phyloP scores from a whole-genome alignment of 37 sponge, comb jelly and placozoan species.

The Cliona cf. orientalis region DNA sequence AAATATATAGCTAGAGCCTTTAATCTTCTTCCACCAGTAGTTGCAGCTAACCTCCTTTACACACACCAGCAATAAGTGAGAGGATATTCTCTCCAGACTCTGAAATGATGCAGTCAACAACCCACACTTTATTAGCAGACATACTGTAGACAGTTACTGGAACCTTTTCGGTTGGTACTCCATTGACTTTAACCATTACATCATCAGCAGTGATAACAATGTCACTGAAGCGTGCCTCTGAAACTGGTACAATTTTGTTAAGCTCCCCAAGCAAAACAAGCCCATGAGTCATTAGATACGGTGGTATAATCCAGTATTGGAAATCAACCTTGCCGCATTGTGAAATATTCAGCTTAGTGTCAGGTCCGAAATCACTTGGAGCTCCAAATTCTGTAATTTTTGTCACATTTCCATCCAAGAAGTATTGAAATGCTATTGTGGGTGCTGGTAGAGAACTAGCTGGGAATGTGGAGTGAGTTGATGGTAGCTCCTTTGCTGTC shows the following conservation, averaged over 20 bases:
- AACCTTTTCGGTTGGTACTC: constrained; percentile 66
- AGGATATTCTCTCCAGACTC: neutral
- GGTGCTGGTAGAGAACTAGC: constrained; percentile 3
- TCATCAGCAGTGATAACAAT: neutral
- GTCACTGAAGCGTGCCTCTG: constrained; percentile 50
- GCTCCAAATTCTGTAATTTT: neutral
- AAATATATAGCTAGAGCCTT: no score
- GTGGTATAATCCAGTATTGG: constrained; percentile 61
- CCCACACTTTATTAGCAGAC: neutral
- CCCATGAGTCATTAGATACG: constrained; percentile 30
- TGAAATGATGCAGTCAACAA: constrained; percentile 37
- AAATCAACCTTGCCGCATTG: constrained; percentile 50
- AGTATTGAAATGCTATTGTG: constrained; percentile 12
- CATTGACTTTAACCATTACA: constrained; percentile 11
- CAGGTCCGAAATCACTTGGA: constrained; percentile 1
- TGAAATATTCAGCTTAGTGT: constrained; percentile 10
- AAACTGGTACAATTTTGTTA: constrained; percentile 64
- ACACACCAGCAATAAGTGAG: no score
- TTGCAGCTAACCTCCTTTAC: no score
- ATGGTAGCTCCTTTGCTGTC: constrained; percentile 51
- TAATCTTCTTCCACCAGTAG: no score
- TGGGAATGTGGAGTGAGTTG: constrained; percentile 12
- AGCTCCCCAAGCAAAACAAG: constrained; percentile 74
- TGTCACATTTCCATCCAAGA: constrained; percentile 29
- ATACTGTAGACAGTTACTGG: constrained; percentile 25